These are phyloP conservation scores for Acronicta alni DNA, from an alignment of 2,888 invertebrate genomes.

Conservation along the genomic window DNA sequence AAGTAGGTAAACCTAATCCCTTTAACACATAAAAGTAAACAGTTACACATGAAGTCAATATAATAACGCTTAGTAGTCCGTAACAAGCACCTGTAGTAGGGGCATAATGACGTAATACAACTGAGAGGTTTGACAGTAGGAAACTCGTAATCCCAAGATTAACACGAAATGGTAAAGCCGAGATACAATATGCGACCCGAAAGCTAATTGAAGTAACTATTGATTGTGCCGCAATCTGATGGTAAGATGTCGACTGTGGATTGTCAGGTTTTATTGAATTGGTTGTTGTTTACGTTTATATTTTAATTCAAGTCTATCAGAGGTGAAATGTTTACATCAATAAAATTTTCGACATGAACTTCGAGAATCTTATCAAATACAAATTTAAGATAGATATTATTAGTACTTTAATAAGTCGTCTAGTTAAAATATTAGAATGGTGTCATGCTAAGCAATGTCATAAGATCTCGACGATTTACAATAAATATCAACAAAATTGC, in stretches of 20 bases:
- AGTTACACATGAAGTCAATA: constrained; percentile 31
- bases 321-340: no score
- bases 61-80: constrained; percentile 22
- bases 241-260: constrained; percentile 1
- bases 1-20: not conserved
- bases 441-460: no score
- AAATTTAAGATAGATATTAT: no score
- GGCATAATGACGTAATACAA: constrained; percentile 29
- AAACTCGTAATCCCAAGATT: constrained; percentile 46
- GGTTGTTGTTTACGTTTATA: constrained; percentile 1
- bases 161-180: constrained; percentile 20
- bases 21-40: constrained; percentile 5
- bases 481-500: no score
- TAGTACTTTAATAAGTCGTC: no score
- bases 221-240: constrained; percentile 19
- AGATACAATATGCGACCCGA: constrained; percentile 35
- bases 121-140: constrained; percentile 35
- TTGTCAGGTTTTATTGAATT: constrained; percentile 2
- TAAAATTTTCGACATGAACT: no score
- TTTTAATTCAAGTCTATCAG: no score
- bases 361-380: no score
- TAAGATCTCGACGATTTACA: no score
- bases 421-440: no score
- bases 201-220: constrained; percentile 37
- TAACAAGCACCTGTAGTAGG: constrained; percentile 28